Conservation (phyloP, 1,140 invertebrate genomes). For the Bombus pyrosoma region DNA sequence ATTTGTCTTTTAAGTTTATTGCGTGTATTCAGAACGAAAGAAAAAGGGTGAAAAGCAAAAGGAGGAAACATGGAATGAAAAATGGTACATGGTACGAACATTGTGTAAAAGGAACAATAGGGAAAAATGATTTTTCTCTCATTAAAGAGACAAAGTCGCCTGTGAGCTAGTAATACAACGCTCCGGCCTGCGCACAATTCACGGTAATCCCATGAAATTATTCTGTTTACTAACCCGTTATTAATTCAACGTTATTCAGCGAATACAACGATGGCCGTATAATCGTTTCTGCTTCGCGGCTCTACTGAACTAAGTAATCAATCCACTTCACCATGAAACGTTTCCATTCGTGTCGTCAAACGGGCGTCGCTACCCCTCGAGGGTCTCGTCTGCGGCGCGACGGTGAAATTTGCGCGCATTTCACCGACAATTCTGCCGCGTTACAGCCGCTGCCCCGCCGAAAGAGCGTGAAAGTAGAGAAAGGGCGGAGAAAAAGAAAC, state of each 20-base stretch:
- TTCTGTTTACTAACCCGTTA: slow-evolving; percentile 49
- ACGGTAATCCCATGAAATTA: slow-evolving; percentile 39
- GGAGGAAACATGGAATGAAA: neutral
- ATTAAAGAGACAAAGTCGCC: slow-evolving; percentile 14
- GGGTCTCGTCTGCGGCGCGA: slow-evolving; percentile 40
- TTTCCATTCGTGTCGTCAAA: slow-evolving; percentile 69
- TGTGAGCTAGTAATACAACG: slow-evolving; percentile 10
- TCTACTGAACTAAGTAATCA: slow-evolving; percentile 64
- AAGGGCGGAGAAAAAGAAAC: slow-evolving; percentile 33
- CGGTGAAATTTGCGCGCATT: slow-evolving; percentile 57
- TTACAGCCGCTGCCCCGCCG: slow-evolving; percentile 55
- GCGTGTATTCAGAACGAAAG: neutral
- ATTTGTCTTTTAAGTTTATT: neutral
- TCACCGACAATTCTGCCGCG: slow-evolving; percentile 57
- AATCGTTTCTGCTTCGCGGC: slow-evolving; percentile 49
- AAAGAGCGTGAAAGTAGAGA: slow-evolving; percentile 53
- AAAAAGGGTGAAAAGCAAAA: accelerated
- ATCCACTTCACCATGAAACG: slow-evolving; percentile 68
- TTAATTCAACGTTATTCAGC: slow-evolving; percentile 46
- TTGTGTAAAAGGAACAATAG: neutral
- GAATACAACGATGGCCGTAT: slow-evolving; percentile 36
- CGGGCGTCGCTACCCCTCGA: slow-evolving; percentile 64
- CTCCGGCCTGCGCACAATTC: neutral
- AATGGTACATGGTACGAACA: neutral
- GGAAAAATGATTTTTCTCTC: slow-evolving; percentile 45